These are phyloP conservation scores for Molossus molossus DNA, from an alignment of 2,797 vertebrate genomes.

Conservation along the genomic window DNA sequence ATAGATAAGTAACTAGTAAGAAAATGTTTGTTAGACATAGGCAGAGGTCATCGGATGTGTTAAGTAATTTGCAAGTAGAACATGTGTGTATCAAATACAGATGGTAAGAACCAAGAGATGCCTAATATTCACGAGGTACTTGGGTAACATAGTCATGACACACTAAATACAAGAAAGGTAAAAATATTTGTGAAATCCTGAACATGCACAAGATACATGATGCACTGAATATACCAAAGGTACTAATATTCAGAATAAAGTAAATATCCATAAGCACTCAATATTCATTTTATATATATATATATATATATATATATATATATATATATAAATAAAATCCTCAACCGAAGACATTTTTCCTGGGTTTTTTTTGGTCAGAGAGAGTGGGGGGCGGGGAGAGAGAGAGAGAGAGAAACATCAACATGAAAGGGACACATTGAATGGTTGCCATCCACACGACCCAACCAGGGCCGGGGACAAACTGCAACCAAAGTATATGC, in stretches of 20 bases:
- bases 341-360: too few species aligned
- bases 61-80: background rate
- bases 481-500: too few species aligned
- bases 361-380: too few species aligned
- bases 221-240: background rate
- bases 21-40: constrained; percentile 18
- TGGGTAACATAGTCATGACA: background rate
- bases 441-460: too few species aligned
- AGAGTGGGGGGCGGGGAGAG: too few species aligned
- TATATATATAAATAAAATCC: too few species aligned
- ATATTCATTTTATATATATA: background rate
- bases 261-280: background rate
- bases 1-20: background rate
- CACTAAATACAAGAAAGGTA: background rate
- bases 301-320: too few species aligned
- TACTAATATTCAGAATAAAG: background rate
- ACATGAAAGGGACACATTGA: too few species aligned
- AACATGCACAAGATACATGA: background rate
- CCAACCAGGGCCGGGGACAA: too few species aligned
- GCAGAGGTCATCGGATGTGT: background rate
- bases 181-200: background rate
- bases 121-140: background rate
- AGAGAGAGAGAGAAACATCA: too few species aligned
- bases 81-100: background rate
- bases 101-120: background rate